phyloP scores from a whole-genome alignment of 2,888 invertebrate species.

The Anaspis maculata region DNA sequence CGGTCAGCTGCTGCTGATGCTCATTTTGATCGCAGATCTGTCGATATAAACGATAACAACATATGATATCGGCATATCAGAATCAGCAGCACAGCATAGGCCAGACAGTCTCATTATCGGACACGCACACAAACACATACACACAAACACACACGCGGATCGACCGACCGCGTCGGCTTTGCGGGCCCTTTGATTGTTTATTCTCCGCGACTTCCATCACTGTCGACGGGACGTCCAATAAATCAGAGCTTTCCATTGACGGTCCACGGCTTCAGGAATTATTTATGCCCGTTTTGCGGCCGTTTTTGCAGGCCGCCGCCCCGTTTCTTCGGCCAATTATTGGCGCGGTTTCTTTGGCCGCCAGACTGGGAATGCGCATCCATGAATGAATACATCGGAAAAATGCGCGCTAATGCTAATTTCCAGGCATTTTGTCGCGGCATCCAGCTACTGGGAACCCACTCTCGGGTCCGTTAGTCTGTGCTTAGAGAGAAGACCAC shows the following conservation, averaged over 20 bases:
- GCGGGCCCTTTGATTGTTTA: conserved; percentile 39
- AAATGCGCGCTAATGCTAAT: too few relatives aligned
- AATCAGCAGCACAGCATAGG: too few relatives aligned
- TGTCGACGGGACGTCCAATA: conserved; percentile 39
- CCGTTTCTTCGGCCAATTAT: conserved; percentile 39
- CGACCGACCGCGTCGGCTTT: conserved; percentile 26
- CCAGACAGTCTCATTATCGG: conserved; percentile 27
- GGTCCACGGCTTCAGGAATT: conserved; percentile 34
- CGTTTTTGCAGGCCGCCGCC: conserved; percentile 23
- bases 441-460: too few relatives aligned
- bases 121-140: too few relatives aligned
- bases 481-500: too few relatives aligned
- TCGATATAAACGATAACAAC: conserved; percentile 30
- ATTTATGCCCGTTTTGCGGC: conserved; percentile 36
- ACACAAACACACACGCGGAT: too few relatives aligned
- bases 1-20: too few relatives aligned
- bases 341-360: conserved; percentile 25
- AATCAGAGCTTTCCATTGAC: conserved; percentile 37
- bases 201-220: conserved; percentile 43
- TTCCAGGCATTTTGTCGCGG: too few relatives aligned
- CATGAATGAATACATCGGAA: conserved; percentile 15
- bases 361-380: conserved; percentile 10
- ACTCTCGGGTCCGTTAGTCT: too few relatives aligned
- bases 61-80: conserved; percentile 15
- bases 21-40: conserved; percentile 32